Evolutionary conservation across 1,140 invertebrate genomes (phyloP).

Genomic region (Drosophila pachea): DNA sequence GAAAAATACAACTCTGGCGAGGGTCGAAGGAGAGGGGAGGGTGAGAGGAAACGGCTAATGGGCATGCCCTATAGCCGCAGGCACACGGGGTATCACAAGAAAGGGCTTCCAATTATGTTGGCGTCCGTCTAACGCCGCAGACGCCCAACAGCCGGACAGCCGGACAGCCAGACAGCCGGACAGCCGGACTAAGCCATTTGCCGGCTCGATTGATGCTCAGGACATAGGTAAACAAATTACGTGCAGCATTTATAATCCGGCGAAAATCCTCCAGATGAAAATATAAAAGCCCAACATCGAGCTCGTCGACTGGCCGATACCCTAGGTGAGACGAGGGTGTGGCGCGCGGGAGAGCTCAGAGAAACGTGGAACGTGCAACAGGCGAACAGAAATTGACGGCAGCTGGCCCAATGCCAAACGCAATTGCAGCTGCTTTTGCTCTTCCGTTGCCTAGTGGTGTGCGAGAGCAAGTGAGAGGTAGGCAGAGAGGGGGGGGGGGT

Average conservation of each 20-base stretch:
- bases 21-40: no score
- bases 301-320: no score
- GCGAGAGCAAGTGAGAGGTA: no score
- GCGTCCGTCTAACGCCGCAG: background rate
- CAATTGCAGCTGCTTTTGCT: constrained; percentile 11
- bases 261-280: background rate
- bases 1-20: no score
- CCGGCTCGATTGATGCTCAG: constrained; percentile 54
- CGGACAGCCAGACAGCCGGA: constrained; percentile 17
- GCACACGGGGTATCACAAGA: constrained; percentile 10
- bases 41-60: no score
- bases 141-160: background rate
- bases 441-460: constrained; percentile 12
- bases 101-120: constrained; percentile 57
- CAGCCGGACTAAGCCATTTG: constrained; percentile 49
- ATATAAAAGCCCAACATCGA: constrained; percentile 1
- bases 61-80: no score
- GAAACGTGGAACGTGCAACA: constrained; percentile 1
- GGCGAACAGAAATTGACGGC: constrained; percentile 16
- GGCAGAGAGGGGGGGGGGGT: no score
- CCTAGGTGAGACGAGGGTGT: constrained; percentile 1
- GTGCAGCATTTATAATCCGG: constrained; percentile 65
- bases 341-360: background rate
- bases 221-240: constrained; percentile 61
- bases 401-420: constrained; percentile 6